Base-by-base conservation (phyloP, 2,888 invertebrate genomes). In the Aphidoletes aphidimyza region DNA sequence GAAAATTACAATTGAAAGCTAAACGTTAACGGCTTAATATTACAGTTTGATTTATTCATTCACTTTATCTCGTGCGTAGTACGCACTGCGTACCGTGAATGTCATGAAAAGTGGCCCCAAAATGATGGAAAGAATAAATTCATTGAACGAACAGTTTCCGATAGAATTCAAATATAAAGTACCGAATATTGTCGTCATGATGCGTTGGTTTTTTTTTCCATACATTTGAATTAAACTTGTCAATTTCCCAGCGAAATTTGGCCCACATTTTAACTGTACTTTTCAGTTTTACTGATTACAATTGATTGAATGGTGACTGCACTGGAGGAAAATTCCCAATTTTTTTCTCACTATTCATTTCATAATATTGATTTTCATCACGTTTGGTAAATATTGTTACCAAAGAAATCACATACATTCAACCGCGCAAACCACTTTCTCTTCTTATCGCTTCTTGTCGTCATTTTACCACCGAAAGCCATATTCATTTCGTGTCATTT, bases 1-100 rank as follows among this genome's bases (percentile, higher is more conserved):
- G 2, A 30, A 30, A 34, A 69, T 9, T 14, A 34, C 69, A 69
- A 69, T 69, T 69, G 34, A 69, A 69, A 30, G 30, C 69, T 69
- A 30, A 69, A 69, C 14, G 69, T 30, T 69, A 69, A 69, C 69
- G 26, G 69, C 34, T 69, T n/a, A 69, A 69, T 69, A 69, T 69
- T 30, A 69, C 69, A 26, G 30, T 69, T 69, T 69, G 69, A 69
- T 69, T 69, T 69, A 69, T 69, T 69, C 69, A 69, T 69, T n/a
- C 26, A 69, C 34, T 69, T 54, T 54, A 54, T 54, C 54, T 54
- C 26, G 69, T 17, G 9, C 1, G 11, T 30, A n/a, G 34, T 14
- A 22, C 22, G 54, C 54, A 30, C 11, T 42, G 69, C 34, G 14
- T 1, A 3, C 34, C n/a, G 34, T 22, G 30, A 34, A 69, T n/a